Conservation (phyloP, 2,113 vertebrate genomes). For the Tamias sibiricus region DNA sequence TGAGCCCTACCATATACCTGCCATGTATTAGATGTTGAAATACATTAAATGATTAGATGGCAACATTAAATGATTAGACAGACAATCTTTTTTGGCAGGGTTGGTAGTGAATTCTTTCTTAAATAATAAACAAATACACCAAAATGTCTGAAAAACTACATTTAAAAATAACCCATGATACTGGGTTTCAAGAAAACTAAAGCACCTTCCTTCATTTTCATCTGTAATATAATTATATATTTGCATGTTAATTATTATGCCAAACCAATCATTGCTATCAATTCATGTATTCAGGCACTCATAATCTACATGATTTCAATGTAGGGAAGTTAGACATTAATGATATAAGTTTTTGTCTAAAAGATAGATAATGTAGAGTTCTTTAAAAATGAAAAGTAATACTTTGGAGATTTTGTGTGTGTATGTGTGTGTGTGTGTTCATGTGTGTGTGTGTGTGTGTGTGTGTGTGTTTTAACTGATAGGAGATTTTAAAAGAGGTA, state of each 20-base stretch:
- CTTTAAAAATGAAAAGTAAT: slow-evolving; percentile 42
- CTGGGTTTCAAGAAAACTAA: not conserved
- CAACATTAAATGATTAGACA: no score
- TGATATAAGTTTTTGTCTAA: not conserved
- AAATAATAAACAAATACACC: not conserved
- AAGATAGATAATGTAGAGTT: not conserved
- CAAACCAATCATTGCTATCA: not conserved
- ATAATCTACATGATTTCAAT: not conserved
- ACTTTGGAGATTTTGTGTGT: not conserved
- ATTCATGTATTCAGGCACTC: not conserved
- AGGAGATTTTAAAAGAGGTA: not conserved
- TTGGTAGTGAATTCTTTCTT: not conserved
- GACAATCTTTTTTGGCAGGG: not conserved
- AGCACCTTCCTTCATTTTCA: not conserved
- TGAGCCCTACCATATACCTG: not conserved
- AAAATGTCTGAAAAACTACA: not conserved
- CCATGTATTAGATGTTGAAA: not conserved
- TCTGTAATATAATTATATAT: not conserved
- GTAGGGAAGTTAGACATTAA: not conserved
- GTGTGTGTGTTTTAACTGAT: slow-evolving; percentile 6
- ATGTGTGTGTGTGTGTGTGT: not conserved
- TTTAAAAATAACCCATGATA: slow-evolving; percentile 5
- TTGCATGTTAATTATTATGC: not conserved
- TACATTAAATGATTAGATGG: not conserved
- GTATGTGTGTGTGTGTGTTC: no score